Evolutionary conservation across 2,113 vertebrate species (phyloP).

Genomic region (Mastomys natalensis): DNA sequence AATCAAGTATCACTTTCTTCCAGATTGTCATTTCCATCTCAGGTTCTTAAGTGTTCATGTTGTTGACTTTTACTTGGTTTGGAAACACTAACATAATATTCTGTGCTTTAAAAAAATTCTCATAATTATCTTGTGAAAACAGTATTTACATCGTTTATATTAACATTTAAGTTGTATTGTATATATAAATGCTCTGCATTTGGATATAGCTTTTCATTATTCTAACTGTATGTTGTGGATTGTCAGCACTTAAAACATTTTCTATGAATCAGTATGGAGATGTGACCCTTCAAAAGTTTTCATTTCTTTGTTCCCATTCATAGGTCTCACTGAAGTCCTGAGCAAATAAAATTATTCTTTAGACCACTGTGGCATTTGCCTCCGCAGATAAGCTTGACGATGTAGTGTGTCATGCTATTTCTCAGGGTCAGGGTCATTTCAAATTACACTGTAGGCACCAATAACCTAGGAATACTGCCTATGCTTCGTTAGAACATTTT

Average conservation of each 20-base stretch:
- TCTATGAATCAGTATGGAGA: slow-evolving; percentile 59
- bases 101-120: slow-evolving; percentile 74
- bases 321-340: slow-evolving; percentile 82
- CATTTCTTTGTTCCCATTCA: slow-evolving; percentile 74
- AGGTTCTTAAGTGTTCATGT: slow-evolving; percentile 74
- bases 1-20: slow-evolving; percentile 83
- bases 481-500: slow-evolving; percentile 64
- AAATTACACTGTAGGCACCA: slow-evolving; percentile 49
- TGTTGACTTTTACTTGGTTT: slow-evolving; percentile 77
- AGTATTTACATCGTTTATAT: slow-evolving; percentile 44
- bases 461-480: slow-evolving; percentile 24
- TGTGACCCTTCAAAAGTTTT: slow-evolving; percentile 61
- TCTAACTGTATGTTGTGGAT: slow-evolving; percentile 37
- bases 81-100: slow-evolving; percentile 77
- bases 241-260: slow-evolving; percentile 65
- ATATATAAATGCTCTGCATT: slow-evolving; percentile 62
- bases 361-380: slow-evolving; percentile 76
- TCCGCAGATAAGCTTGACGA: slow-evolving; percentile 86
- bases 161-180: slow-evolving; percentile 69
- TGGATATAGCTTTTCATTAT: slow-evolving; percentile 65
- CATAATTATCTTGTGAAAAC: slow-evolving; percentile 54
- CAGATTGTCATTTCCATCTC: slow-evolving; percentile 84
- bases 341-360: slow-evolving; percentile 79
- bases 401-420: slow-evolving; percentile 99
- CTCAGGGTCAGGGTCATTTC: slow-evolving; percentile 80